Conservation (phyloP, 2,888 invertebrate genomes). For the Drosophila anomalata region DNA sequence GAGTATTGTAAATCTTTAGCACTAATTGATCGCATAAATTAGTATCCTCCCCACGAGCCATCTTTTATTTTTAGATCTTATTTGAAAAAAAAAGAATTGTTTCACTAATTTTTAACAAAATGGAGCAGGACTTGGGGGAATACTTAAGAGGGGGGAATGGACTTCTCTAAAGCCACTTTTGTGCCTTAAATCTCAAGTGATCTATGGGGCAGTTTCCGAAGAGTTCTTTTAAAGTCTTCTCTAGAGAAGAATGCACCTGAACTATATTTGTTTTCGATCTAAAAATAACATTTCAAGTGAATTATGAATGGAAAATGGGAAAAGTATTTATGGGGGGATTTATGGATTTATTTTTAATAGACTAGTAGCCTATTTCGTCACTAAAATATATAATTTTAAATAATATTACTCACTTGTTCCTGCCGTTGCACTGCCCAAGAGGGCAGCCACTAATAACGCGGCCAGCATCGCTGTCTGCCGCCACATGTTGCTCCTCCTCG, state of each 20-base stretch:
- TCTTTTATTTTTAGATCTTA: conserved; percentile 33
- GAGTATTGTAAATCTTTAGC: conserved; percentile 6
- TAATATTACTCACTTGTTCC: conserved; percentile 59
- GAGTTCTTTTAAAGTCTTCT: background rate
- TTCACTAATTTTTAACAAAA: conserved; percentile 19
- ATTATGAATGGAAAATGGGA: conserved; percentile 1
- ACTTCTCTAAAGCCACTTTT: background rate
- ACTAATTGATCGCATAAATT: conserved; percentile 48
- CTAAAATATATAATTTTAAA: background rate
- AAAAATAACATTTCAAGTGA: conserved; percentile 12
- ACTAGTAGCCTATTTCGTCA: no score
- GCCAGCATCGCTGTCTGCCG: conserved; percentile 83
- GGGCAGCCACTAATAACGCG: conserved; percentile 80
- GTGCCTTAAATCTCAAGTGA: conserved; percentile 23
- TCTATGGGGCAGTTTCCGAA: conserved; percentile 8
- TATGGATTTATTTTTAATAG: no score
- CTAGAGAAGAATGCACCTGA: conserved; percentile 8
- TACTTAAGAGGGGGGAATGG: background rate
- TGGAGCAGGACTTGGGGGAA: background rate
- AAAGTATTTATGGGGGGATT: no score
- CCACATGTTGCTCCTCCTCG: conserved; percentile 74
- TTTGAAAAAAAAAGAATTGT: background rate
- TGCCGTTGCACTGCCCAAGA: conserved; percentile 80
- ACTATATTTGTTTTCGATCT: background rate
- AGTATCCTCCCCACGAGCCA: background rate